phyloP scores from a whole-genome alignment of 2,113 vertebrate genomes.

The Trematomus loennbergii region DNA sequence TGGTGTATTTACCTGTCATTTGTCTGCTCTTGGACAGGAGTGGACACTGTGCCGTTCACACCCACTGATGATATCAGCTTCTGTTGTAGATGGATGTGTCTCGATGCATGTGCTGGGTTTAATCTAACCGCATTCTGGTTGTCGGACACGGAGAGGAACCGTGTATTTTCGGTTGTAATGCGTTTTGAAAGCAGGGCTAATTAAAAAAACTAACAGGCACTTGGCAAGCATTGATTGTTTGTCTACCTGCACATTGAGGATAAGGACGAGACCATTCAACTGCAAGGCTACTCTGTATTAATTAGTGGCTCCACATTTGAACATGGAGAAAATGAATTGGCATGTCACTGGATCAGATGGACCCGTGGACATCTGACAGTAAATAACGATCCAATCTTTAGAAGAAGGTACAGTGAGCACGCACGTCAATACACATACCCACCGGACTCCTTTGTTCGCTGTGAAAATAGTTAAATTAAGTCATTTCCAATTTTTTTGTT shows the following conservation, averaged over 20 bases:
- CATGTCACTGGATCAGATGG: conserved; percentile 1
- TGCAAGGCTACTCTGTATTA: conserved; percentile 67
- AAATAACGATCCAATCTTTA: conserved; percentile 32
- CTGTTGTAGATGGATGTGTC: conserved; percentile 64
- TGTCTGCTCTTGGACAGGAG: conserved; percentile 73
- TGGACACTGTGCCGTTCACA: conserved; percentile 55
- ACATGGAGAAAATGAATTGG: conserved; percentile 55
- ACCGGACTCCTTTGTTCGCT: conserved; percentile 34
- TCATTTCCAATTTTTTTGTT: conserved; percentile 48
- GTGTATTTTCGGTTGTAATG: conserved; percentile 68
- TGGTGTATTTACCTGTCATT: conserved; percentile 78
- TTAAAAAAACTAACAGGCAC: conserved; percentile 75
- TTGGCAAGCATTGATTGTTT: conserved; percentile 78
- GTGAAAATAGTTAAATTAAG: conserved; percentile 45
- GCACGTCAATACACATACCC: conserved; percentile 33
- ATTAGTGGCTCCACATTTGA: conserved; percentile 63
- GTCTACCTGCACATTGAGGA: conserved; percentile 75
- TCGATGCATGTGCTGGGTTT: conserved; percentile 51
- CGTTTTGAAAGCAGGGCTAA: conserved; percentile 74
- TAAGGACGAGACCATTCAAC: conserved; percentile 71
- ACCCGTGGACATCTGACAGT: conserved; percentile 8
- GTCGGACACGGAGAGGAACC: conserved; percentile 66
- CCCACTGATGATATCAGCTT: conserved; percentile 66
- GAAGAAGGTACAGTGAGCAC: conserved; percentile 4
- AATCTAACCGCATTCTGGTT: conserved; percentile 65